These are phyloP conservation scores for Beris chalybata DNA, from an alignment of 2,888 invertebrate species.

Conservation along the genomic window DNA sequence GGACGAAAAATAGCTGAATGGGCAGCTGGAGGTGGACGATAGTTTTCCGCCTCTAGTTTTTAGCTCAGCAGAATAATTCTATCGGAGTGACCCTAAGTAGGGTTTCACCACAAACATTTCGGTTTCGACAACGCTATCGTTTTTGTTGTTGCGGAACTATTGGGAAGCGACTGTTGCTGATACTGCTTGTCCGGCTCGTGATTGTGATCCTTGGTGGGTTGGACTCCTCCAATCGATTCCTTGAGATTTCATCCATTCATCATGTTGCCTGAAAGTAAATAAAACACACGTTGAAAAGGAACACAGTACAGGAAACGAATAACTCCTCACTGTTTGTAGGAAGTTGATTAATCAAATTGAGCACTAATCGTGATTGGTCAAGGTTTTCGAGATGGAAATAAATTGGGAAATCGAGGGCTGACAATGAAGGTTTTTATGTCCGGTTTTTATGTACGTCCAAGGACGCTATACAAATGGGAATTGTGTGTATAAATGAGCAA, in stretches of 20 bases:
- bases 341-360: conserved; percentile 29
- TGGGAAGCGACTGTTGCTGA: conserved; percentile 25
- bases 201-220: not conserved
- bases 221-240: not conserved
- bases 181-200: not conserved
- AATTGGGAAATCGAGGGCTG: too few relatives aligned
- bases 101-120: conserved; percentile 19
- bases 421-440: too few relatives aligned
- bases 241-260: conserved; percentile 5
- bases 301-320: too few relatives aligned
- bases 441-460: too few relatives aligned
- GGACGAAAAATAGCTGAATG: conserved; percentile 32
- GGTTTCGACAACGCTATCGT: conserved; percentile 8
- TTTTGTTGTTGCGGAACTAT: conserved; percentile 5
- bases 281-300: not conserved
- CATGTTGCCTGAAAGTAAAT: conserved; percentile 6
- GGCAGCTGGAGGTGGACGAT: conserved; percentile 15
- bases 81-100: conserved; percentile 12
- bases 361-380: conserved; percentile 27
- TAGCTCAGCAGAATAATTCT: conserved; percentile 1
- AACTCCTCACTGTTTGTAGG: not conserved
- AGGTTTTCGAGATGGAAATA: conserved; percentile 7
- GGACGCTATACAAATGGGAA: conserved; percentile 6
- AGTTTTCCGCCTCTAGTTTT: conserved; percentile 4
- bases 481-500: conserved; percentile 13